These are phyloP conservation scores for Cydia fagiglandana DNA, from an alignment of 1,140 invertebrate genomes.

Conservation along the genomic window DNA sequence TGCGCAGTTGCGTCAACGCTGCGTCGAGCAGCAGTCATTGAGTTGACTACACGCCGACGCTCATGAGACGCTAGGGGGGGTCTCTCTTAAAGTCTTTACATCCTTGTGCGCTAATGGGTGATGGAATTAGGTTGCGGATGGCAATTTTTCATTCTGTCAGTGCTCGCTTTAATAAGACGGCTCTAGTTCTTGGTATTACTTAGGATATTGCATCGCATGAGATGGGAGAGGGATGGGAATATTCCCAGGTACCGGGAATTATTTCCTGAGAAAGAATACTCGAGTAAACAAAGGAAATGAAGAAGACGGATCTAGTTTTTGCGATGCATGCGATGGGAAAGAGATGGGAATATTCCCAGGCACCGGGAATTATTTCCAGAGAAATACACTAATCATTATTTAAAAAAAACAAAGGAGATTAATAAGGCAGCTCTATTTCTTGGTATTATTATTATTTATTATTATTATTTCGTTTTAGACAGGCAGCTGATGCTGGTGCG, in stretches of 20 bases:
- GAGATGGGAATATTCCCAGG: not conserved
- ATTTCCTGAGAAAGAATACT: too few species aligned
- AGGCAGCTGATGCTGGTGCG: too few species aligned
- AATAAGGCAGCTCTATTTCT: slow-evolving; percentile 22
- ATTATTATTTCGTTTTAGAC: too few species aligned
- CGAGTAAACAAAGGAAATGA: not conserved
- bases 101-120: slow-evolving; percentile 21
- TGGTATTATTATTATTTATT: too few species aligned
- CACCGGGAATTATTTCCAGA: not conserved
- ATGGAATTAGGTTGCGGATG: slow-evolving; percentile 24
- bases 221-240: not conserved
- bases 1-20: too few species aligned
- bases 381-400: too few species aligned
- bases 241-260: not conserved
- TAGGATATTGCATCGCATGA: not conserved
- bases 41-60: too few species aligned
- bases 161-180: slow-evolving; percentile 29
- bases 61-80: too few species aligned
- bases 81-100: not conserved
- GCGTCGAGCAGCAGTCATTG: too few species aligned
- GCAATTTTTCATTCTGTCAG: slow-evolving; percentile 33
- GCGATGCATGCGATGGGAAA: not conserved
- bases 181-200: slow-evolving; percentile 23
- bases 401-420: too few species aligned
- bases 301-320: not conserved